Percentiles rank a stretch among this genome's conserved stretches.
Conservation (phyloP, 2,113 vertebrate species). For the Heterocephalus glaber region DNA sequence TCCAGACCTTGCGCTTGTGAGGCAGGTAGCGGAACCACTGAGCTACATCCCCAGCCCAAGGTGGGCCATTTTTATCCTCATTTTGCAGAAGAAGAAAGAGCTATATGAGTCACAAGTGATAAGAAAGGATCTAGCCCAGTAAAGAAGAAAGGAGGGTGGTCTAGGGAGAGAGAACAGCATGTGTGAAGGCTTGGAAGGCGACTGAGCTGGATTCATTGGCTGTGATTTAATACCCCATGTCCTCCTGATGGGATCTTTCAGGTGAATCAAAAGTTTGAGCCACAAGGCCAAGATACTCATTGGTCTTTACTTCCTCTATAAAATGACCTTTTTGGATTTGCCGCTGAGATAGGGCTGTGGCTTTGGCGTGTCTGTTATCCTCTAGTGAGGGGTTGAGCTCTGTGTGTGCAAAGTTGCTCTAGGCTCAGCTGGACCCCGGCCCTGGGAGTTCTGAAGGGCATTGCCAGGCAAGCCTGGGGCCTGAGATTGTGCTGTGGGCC, state of each 20-base stretch:
- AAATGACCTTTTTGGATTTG: background rate
- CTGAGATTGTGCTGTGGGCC: conserved; percentile 13
- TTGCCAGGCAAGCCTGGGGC: conserved; percentile 26
- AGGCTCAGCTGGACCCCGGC: background rate
- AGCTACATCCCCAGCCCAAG: background rate
- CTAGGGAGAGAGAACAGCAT: background rate
- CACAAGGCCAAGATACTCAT: background rate
- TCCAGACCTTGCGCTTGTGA: too few species aligned
- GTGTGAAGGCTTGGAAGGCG: background rate
- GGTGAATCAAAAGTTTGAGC: background rate
- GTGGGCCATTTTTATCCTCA: background rate
- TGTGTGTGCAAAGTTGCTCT: background rate
- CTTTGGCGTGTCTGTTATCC: background rate
- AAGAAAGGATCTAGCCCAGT: background rate
- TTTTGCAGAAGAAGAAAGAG: background rate
- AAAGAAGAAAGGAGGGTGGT: background rate
- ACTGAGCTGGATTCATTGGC: background rate
- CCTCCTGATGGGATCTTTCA: background rate
- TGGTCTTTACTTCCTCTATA: background rate
- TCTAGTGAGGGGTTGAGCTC: background rate
- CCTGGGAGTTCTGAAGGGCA: conserved; percentile 23
- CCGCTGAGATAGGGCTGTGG: background rate
- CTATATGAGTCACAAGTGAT: background rate
- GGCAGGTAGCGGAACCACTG: background rate
- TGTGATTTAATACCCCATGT: background rate